phyloP scores from a whole-genome alignment of 2,888 invertebrate genomes.

The Drosophila niveifrons region DNA sequence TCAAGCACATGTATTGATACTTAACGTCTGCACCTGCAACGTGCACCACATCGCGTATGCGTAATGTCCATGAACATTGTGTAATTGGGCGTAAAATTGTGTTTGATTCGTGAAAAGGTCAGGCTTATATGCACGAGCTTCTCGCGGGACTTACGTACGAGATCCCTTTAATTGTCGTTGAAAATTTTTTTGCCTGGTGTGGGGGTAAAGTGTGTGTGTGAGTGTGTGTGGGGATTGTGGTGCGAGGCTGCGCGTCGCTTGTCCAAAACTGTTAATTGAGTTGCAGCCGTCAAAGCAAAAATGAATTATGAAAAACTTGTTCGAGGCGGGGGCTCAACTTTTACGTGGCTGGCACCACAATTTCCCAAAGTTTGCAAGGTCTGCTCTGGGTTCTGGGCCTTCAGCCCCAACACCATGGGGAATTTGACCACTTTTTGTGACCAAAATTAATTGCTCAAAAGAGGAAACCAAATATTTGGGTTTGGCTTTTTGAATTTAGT shows the following conservation, averaged over 20 bases:
- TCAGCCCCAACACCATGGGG: background rate
- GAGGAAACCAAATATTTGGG: too few species aligned
- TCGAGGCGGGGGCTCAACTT: conserved; percentile 30
- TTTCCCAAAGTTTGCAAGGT: conserved; percentile 35
- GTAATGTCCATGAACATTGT: conserved; percentile 23
- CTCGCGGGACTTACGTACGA: conserved; percentile 7
- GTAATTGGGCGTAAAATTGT: conserved; percentile 63
- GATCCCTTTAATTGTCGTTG: conserved; percentile 52
- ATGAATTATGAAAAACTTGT: conserved; percentile 56
- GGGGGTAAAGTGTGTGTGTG: background rate
- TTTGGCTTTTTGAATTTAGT: too few species aligned
- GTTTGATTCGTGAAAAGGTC: conserved; percentile 47
- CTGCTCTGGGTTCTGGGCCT: background rate
- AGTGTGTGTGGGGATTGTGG: background rate
- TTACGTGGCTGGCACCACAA: conserved; percentile 47
- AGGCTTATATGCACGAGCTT: conserved; percentile 9
- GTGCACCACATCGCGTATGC: conserved; percentile 33
- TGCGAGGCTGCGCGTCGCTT: conserved; percentile 11
- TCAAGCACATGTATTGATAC: conserved; percentile 14
- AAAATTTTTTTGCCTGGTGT: conserved; percentile 26
- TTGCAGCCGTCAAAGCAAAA: conserved; percentile 45
- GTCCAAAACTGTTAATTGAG: conserved; percentile 63
- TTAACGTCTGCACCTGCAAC: background rate
- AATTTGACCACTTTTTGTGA: too few species aligned
- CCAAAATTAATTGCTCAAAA: too few species aligned